phyloP scores from a whole-genome alignment of 2,888 invertebrate genomes.

The Epinotia demarniana region DNA sequence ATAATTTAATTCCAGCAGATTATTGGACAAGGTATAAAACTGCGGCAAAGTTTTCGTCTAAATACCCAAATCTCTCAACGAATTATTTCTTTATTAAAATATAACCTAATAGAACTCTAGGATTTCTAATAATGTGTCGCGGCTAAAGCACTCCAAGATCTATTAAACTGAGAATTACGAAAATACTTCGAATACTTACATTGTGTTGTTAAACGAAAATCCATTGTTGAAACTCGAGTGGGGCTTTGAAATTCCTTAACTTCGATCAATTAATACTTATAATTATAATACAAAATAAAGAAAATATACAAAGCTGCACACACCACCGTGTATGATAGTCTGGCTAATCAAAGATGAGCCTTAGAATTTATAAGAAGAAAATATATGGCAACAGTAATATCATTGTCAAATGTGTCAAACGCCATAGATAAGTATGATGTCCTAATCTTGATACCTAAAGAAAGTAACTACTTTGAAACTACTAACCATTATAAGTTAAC shows the following conservation, averaged over 20 bases:
- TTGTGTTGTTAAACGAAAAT: slow-evolving; percentile 1
- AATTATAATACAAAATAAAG: no score
- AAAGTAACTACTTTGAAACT: no score
- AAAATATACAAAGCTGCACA: no score
- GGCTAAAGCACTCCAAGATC: background rate
- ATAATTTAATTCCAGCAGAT: slow-evolving; percentile 1
- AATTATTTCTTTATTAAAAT: background rate
- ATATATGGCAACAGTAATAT: no score
- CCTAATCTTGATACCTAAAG: no score
- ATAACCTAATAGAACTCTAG: background rate
- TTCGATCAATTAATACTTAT: background rate
- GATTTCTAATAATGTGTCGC: background rate
- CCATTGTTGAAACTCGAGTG: background rate
- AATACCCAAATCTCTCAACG: background rate
- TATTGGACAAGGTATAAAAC: background rate
- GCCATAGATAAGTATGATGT: no score
- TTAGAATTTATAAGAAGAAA: no score
- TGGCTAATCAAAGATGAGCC: no score
- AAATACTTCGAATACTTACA: background rate
- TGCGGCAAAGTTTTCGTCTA: background rate
- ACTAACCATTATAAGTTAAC: no score
- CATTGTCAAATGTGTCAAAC: no score
- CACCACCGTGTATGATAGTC: no score
- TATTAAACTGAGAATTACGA: background rate
- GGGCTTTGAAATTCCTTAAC: no score